phyloP scores from a whole-genome alignment of 2,797 vertebrate genomes.

The Karalla daura region DNA sequence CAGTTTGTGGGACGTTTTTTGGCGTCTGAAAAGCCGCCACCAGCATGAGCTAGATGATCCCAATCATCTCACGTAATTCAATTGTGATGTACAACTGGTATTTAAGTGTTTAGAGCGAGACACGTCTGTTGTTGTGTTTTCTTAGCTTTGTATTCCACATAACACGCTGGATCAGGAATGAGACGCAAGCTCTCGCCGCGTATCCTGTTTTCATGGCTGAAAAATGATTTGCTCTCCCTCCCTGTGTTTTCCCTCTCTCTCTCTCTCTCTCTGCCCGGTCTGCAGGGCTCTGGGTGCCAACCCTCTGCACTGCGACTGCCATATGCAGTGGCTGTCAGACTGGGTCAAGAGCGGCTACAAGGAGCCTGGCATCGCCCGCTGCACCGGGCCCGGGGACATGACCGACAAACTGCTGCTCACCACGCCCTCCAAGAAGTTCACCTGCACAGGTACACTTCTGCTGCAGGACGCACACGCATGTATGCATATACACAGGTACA shows the following conservation, averaged over 20 bases:
- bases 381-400: slow-evolving; percentile 95
- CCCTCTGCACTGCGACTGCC: slow-evolving; percentile 96
- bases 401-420: slow-evolving; percentile 97
- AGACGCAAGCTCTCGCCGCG: no score
- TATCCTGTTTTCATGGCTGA: no score
- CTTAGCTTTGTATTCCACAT: neutral
- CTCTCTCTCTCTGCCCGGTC: slow-evolving; percentile 3
- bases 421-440: slow-evolving; percentile 97
- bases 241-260: neutral
- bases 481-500: neutral
- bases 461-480: neutral
- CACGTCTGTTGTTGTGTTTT: neutral
- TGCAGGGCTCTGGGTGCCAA: slow-evolving; percentile 96
- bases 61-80: slow-evolving; percentile 2
- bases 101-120: slow-evolving; percentile 2
- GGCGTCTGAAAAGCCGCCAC: neutral
- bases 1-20: neutral
- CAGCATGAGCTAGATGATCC: neutral
- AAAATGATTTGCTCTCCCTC: neutral
- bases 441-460: slow-evolving; percentile 91
- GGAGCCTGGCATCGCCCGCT: slow-evolving; percentile 97
- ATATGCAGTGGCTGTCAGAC: slow-evolving; percentile 98
- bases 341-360: slow-evolving; percentile 99
- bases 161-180: neutral
- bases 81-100: slow-evolving; percentile 7